These are phyloP conservation scores for Ypsolopha scabrella DNA, from an alignment of 2,888 invertebrate species.

Conservation along the genomic window DNA sequence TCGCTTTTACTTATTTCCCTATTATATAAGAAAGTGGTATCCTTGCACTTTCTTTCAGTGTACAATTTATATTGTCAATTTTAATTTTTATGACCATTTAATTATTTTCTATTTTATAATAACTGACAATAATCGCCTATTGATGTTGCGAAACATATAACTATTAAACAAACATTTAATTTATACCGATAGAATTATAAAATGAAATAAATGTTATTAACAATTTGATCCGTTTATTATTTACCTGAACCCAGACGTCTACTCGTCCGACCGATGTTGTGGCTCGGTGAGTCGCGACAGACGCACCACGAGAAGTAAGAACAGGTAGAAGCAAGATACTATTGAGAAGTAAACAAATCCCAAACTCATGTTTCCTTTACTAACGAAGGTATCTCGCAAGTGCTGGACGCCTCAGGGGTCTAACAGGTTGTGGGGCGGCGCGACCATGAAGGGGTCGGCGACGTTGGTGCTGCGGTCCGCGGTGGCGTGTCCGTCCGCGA, in stretches of 20 bases:
- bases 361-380: slow-evolving; percentile 17
- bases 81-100: not conserved
- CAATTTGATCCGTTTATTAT: slow-evolving; percentile 26
- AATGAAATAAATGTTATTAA: slow-evolving; percentile 55
- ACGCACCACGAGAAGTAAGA: slow-evolving; percentile 15
- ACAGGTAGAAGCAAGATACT: slow-evolving; percentile 15
- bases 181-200: slow-evolving; percentile 37
- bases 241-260: slow-evolving; percentile 12
- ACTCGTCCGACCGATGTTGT: slow-evolving; percentile 5
- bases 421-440: slow-evolving; percentile 27
- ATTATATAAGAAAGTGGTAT: slow-evolving; percentile 59
- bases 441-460: slow-evolving; percentile 49
- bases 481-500: slow-evolving; percentile 18
- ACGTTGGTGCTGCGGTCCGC: slow-evolving; percentile 30
- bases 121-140: slow-evolving; percentile 47
- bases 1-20: slow-evolving; percentile 53
- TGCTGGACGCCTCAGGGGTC: slow-evolving; percentile 16
- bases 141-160: slow-evolving; percentile 24
- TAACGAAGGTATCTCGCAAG: too few relatives aligned
- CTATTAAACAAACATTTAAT: slow-evolving; percentile 28
- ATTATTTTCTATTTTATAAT: slow-evolving; percentile 35
- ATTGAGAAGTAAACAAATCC: slow-evolving; percentile 17
- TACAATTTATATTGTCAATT: slow-evolving; percentile 14
- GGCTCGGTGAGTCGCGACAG: slow-evolving; percentile 1
- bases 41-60: slow-evolving; percentile 25